A percentile compares a stretch with the other conserved stretches of the same genome.
Conservation (phyloP, 2,888 invertebrate species). For the Serripes groenlandicus region DNA sequence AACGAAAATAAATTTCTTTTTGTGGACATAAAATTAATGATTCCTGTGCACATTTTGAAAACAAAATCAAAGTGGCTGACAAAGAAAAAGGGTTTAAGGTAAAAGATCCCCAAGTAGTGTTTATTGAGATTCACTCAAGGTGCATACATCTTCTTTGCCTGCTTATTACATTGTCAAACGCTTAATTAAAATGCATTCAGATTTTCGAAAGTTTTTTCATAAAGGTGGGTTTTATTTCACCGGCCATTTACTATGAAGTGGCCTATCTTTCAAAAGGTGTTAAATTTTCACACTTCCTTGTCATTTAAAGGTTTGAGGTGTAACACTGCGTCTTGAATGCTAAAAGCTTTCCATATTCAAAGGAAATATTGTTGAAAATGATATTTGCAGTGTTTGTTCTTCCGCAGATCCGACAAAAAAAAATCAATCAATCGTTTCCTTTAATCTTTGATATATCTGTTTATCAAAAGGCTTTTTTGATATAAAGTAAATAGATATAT, state of each 20-base stretch:
- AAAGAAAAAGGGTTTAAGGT: not conserved
- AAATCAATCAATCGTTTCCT: no score
- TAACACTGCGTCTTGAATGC: no score
- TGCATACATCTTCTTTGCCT: constrained; percentile 24
- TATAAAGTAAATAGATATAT: no score
- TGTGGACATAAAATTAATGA: no score
- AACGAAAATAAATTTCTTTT: no score
- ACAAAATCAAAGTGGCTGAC: not conserved
- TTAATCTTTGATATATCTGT: no score
- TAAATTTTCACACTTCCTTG: constrained; percentile 17
- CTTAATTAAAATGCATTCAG: constrained; percentile 27
- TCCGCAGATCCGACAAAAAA: no score
- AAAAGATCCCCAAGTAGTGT: constrained; percentile 24
- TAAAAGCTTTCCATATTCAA: no score
- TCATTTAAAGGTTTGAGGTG: no score
- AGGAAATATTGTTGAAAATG: no score
- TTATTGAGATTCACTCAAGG: not conserved
- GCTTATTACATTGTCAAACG: constrained; percentile 28
- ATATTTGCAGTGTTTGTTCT: no score
- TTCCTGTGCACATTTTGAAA: not conserved
- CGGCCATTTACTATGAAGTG: not conserved
- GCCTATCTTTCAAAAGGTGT: constrained; percentile 12
- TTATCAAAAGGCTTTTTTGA: no score
- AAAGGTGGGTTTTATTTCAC: not conserved
- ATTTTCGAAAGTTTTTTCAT: constrained; percentile 23